phyloP scores from a whole-genome alignment of 2,888 invertebrate species.

The Dione vanillae region DNA sequence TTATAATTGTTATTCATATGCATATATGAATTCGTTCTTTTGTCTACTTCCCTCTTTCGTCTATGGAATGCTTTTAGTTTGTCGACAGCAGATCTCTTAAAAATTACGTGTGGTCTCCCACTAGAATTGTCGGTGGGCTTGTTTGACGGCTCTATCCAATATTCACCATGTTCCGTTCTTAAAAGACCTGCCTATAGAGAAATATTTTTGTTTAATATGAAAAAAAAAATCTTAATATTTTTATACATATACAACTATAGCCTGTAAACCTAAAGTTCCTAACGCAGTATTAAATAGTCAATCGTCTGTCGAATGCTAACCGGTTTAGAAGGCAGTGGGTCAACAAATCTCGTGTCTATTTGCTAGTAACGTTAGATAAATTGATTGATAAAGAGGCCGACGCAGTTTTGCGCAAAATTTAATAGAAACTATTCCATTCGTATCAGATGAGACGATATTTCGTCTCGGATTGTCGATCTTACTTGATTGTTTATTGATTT shows the following conservation, averaged over 20 bases:
- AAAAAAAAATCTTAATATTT: background rate
- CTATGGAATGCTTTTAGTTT: conserved; percentile 73
- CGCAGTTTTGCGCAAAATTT: conserved; percentile 71
- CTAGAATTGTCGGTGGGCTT: conserved; percentile 67
- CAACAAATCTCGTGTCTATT: conserved; percentile 68
- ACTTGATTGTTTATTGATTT: conserved; percentile 63
- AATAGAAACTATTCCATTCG: conserved; percentile 70
- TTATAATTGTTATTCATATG: conserved; percentile 65
- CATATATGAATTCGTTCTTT: conserved; percentile 53
- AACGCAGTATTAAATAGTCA: conserved; percentile 60
- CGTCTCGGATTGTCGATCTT: conserved; percentile 60
- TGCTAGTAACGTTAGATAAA: conserved; percentile 73
- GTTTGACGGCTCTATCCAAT: conserved; percentile 89
- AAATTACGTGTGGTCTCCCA: conserved; percentile 87
- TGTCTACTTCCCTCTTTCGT: conserved; percentile 64
- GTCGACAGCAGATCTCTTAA: conserved; percentile 87
- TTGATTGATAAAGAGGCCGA: conserved; percentile 77
- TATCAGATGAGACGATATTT: conserved; percentile 58
- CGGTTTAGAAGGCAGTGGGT: conserved; percentile 67
- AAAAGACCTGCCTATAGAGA: conserved; percentile 86
- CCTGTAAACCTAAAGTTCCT: conserved; percentile 46
- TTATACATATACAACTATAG: too few relatives aligned
- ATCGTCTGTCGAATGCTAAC: conserved; percentile 66
- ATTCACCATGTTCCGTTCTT: conserved; percentile 86
- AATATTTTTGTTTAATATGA: background rate